These are phyloP conservation scores for Parazoanthus atlanticus DNA, from an alignment of 92 coral and sea anemone genomes.

Conservation along the genomic window DNA sequence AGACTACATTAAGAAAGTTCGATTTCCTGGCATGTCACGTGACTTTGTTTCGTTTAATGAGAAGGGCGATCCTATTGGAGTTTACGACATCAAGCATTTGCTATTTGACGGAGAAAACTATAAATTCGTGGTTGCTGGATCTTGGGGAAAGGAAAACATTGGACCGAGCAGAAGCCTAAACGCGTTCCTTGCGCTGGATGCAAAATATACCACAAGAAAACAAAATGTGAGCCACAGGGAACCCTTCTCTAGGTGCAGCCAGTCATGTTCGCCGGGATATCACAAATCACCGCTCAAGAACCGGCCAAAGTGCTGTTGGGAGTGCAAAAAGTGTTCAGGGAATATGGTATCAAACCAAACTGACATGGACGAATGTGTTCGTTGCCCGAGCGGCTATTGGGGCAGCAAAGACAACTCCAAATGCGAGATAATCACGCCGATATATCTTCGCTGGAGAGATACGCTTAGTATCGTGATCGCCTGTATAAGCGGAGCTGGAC, in stretches of 20 bases:
- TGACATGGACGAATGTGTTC: conserved; percentile 68
- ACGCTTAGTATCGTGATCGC: conserved; percentile 63
- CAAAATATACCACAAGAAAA: neutral
- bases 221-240: neutral
- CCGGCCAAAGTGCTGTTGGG: conserved; percentile 91
- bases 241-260: conserved; percentile 76
- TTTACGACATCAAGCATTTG: conserved; percentile 75
- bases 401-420: conserved; percentile 64
- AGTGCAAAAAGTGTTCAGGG: conserved; percentile 73
- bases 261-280: conserved; percentile 63
- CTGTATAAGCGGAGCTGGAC: conserved; percentile 68
- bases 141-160: conserved; percentile 61
- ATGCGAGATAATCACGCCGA: conserved; percentile 74
- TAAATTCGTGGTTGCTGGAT: conserved; percentile 66
- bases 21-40: conserved; percentile 72
- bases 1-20: conserved; percentile 65
- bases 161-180: conserved; percentile 16
- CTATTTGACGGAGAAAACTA: conserved; percentile 60
- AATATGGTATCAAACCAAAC: conserved; percentile 64
- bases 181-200: neutral
- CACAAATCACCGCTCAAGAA: conserved; percentile 67
- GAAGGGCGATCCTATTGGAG: conserved; percentile 76
- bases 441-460: conserved; percentile 66
- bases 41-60: conserved; percentile 66
- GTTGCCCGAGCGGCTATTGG: conserved; percentile 82